These are phyloP conservation scores for Pelobates fuscus DNA, from an alignment of 2,113 vertebrate genomes.

Conservation along the genomic window DNA sequence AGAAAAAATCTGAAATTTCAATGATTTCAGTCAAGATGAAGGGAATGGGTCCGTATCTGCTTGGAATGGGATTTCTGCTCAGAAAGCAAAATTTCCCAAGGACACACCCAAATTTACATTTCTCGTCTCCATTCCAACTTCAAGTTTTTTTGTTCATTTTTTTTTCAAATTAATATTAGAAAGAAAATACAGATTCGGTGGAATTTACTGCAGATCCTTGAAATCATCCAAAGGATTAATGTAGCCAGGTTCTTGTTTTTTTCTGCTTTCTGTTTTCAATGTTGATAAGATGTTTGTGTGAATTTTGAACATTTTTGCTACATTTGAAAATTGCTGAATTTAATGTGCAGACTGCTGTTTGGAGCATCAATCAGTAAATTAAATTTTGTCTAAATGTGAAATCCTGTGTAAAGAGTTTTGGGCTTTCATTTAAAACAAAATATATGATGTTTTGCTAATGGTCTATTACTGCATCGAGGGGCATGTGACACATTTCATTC, in stretches of 20 bases:
- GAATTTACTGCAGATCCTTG: too few species aligned
- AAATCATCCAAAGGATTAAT: too few species aligned
- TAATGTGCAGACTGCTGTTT: neutral
- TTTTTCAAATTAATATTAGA: too few species aligned
- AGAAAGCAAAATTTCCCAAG: neutral
- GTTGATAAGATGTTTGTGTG: too few species aligned
- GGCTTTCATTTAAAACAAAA: too few species aligned
- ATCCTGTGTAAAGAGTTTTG: too few species aligned
- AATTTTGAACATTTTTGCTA: neutral
- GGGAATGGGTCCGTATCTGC: neutral
- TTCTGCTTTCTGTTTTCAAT: too few species aligned
- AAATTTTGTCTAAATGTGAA: neutral
- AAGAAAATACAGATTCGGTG: too few species aligned
- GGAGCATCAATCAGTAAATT: neutral
- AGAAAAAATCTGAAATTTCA: conserved; percentile 15
- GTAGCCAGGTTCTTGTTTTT: too few species aligned
- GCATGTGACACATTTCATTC: neutral
- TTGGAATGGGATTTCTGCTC: neutral
- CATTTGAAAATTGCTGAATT: neutral
- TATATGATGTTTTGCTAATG: too few species aligned
- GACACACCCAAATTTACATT: conserved; percentile 22
- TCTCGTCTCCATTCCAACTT: neutral
- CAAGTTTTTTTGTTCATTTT: too few species aligned
- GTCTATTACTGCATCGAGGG: too few species aligned
- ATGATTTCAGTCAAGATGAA: conserved; percentile 11